These are phyloP conservation scores for Spodoptera littoralis DNA, from an alignment of 2,888 invertebrate genomes.

Conservation along the genomic window DNA sequence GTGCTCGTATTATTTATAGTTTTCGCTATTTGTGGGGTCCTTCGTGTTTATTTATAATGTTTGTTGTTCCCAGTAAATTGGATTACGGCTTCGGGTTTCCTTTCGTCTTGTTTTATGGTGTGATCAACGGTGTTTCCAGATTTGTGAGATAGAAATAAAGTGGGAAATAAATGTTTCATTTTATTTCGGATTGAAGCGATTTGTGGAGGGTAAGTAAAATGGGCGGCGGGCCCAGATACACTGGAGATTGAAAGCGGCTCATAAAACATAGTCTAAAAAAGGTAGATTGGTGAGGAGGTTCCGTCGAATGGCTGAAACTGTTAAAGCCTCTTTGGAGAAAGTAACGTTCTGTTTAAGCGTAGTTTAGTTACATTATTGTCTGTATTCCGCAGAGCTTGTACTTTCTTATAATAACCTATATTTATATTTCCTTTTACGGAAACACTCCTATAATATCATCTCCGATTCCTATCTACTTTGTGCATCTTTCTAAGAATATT, in stretches of 20 bases:
- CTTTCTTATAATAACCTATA: no score
- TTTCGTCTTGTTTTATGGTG: slow-evolving; percentile 53
- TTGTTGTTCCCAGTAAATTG: slow-evolving; percentile 62
- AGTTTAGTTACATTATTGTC: background rate
- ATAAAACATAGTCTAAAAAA: slow-evolving; percentile 36
- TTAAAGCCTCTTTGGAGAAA: background rate
- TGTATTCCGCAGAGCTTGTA: background rate
- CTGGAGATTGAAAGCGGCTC: slow-evolving; percentile 36
- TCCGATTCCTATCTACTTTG: no score
- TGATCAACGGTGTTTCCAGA: slow-evolving; percentile 58
- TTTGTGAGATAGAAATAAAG: slow-evolving; percentile 57
- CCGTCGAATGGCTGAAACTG: slow-evolving; percentile 1
- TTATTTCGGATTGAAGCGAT: slow-evolving; percentile 52
- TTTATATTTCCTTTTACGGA: no score
- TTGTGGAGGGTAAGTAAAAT: slow-evolving; percentile 42
- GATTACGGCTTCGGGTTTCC: slow-evolving; percentile 55
- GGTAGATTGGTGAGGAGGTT: slow-evolving; percentile 9
- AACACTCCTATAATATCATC: no score
- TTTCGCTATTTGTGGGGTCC: slow-evolving; percentile 59
- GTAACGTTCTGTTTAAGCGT: background rate
- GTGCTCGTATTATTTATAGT: slow-evolving; percentile 67
- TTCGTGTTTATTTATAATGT: slow-evolving; percentile 61
- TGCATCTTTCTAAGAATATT: no score
- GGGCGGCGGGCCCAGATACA: slow-evolving; percentile 31
- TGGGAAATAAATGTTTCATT: slow-evolving; percentile 55